Evolutionary conservation across 2,888 invertebrate species (phyloP), one percentile per base, ranked within the genome.

Genomic region (Thymelicus acteon): DNA sequence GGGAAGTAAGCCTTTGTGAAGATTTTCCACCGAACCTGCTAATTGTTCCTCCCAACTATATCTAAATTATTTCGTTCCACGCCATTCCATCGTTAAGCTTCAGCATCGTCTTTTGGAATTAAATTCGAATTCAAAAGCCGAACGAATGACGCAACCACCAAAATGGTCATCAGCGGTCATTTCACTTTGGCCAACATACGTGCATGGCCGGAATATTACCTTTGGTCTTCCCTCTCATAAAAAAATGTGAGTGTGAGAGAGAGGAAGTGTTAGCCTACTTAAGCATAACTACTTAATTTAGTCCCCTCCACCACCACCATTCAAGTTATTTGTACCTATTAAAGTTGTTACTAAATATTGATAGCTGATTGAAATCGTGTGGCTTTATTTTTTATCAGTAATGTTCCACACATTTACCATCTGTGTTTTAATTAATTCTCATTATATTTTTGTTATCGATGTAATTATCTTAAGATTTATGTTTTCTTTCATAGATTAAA

Each of bases 111-210:
- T 39, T 37, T 69, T 62, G 63, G 69, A 69, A 69, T 63, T 73
- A 81, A 81, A 83, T 87, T 85, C 77, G 75, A 83, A 90, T 90
- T 90, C 87, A 85, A 83, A 79, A 80, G 82, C 82, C 85, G 85
- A 80, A 74, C 77, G 73, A 85, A 85, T 92, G 93, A 93, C 91
- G 92, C 90, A 92, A 93, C 86, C 82, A 82, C 87, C 88, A 83
- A 92, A 92, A 91, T 91, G 91, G 91, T 90, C 92, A 89, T 75
- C 88, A 67, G 87, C 91, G 93, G 93, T 92, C 93, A 93, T 92
- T 93, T 93, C 93, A 85, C 93, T 93, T 91, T 93, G 93, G 88
- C 93, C 92, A 91, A 93, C 92, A 92, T 93, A 91, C 87, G 84
- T 80, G 83, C 81, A 79, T 82, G 82, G 79, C 80, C 79, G 82